Conservation (phyloP, 2,113 vertebrate species). For the Ophthalmotilapia sp. region DNA sequence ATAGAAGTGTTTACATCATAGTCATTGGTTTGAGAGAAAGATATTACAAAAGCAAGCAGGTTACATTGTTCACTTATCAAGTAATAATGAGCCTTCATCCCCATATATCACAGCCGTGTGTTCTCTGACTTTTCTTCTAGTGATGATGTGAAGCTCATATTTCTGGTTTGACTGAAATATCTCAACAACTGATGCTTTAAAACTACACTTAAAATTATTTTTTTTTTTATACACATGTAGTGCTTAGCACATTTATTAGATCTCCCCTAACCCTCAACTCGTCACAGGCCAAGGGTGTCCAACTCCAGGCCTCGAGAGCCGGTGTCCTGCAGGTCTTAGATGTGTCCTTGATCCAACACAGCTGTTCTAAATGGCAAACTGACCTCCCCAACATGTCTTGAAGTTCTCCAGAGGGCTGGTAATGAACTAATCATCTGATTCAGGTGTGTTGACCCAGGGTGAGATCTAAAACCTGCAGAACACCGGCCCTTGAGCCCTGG, state of each 20-base stretch:
- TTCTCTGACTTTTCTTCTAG: neutral
- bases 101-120: neutral
- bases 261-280: neutral
- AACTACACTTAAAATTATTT: neutral
- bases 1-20: neutral
- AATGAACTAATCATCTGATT: neutral
- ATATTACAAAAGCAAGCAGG: neutral
- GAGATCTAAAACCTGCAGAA: neutral
- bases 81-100: neutral
- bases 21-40: neutral
- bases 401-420: neutral
- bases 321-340: neutral
- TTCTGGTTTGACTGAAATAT: neutral
- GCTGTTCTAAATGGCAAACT: neutral
- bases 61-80: neutral
- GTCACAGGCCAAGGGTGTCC: neutral
- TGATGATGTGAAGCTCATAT: neutral
- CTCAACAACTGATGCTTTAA: neutral
- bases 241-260: neutral
- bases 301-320: neutral
- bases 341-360: neutral
- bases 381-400: neutral
- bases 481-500: fast-evolving
- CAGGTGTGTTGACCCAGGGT: neutral
- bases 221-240: neutral